Conservation (phyloP, 2,113 vertebrate species). For the Cryptomyrus ogoouensis region DNA sequence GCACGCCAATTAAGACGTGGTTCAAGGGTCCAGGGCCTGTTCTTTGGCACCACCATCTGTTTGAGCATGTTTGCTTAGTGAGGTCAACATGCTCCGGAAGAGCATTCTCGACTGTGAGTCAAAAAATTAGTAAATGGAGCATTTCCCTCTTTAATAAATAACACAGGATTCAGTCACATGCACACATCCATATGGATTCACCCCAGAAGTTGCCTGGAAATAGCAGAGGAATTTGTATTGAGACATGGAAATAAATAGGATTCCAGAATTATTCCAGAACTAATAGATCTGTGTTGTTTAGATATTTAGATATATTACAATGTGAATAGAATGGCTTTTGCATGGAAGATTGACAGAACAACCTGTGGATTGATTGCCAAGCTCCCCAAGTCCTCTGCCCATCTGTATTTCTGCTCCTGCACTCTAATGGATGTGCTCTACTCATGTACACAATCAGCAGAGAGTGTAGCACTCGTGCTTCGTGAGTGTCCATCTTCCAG, state of each 20-base stretch:
- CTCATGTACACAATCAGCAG: background rate
- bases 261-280: background rate
- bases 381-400: background rate
- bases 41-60: constrained; percentile 26
- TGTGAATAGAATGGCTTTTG: background rate
- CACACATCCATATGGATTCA: background rate
- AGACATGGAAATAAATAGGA: background rate
- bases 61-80: background rate
- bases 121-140: background rate
- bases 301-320: background rate
- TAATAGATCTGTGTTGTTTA: background rate
- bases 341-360: background rate
- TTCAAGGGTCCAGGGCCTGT: constrained; percentile 24
- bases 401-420: background rate
- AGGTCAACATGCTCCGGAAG: background rate
- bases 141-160: background rate
- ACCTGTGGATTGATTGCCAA: background rate
- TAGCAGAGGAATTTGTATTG: background rate
- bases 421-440: background rate
- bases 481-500: background rate
- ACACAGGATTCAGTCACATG: background rate
- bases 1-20: constrained; percentile 55
- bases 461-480: background rate
- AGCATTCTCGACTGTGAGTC: background rate
- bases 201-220: background rate